Evolutionary conservation across 2,888 invertebrate genomes (phyloP), one percentile per base, ranked within the genome.

Genomic region (Temnothorax unifasciatus): DNA sequence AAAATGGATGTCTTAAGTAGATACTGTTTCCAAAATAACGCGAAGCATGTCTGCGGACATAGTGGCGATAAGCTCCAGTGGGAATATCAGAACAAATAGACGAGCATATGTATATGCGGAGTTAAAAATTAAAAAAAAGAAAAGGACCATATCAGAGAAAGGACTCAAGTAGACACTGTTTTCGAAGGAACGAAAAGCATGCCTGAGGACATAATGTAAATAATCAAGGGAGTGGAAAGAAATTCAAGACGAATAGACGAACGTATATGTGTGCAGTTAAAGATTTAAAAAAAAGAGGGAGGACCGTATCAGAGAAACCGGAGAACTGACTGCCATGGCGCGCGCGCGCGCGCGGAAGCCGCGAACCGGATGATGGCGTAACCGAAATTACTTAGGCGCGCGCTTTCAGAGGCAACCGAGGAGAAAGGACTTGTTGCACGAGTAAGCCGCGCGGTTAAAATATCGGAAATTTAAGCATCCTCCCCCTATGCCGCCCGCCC

Each of bases 381-480:
- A 92, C 92, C 93, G 92, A 94, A 94, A 93, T 94, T 94, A 93
- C 93, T 93, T 93, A 93, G 92, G 90, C 92, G 86, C 92, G 85
- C 88, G 91, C 92, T 94, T 94, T 94, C 93, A 93, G 93, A 93
- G 91, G 92, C 94, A 94, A 93, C 93, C 93, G 93, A 93, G 94
- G 93, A 94, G 94, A 94, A 94, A 94, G 92, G 92, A 94, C 94
- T 94, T 94, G 94, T 94, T 94, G 94, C 94, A 86, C 93, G 91
- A 90, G 91, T 92, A 93, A 93, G 93, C 93, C 92, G 92, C 93
- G 92, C 92, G 94, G 93, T 94, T 94, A 93, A 94, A 94, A 94
- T 94, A 94, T 94, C 93, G 93, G 93, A 93, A 94, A 93, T 93
- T 94, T 93, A 90, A 90, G 90, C 90, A 90, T 90, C 88, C 84